phyloP scores from a whole-genome alignment of 2,888 invertebrate genomes.

The Noctua pronuba region DNA sequence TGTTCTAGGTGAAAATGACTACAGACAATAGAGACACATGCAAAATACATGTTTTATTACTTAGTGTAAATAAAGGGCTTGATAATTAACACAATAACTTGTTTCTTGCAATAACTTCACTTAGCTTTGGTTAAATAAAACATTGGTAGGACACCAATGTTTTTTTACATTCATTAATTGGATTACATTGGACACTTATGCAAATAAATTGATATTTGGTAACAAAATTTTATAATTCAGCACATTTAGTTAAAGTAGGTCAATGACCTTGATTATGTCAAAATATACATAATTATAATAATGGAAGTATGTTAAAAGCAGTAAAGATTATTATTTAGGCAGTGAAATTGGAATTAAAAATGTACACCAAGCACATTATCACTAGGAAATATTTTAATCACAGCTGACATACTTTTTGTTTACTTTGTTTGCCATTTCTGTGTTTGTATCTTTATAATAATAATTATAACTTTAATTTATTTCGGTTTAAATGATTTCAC shows the following conservation, averaged over 20 bases:
- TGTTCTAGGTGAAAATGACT: neutral
- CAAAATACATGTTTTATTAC: neutral
- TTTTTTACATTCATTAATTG: neutral
- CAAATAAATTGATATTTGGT: neutral
- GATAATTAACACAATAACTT: neutral
- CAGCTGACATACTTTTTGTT: constrained; percentile 78
- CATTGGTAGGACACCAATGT: neutral
- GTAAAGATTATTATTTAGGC: neutral
- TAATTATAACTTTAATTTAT: neutral
- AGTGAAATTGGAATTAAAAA: constrained; percentile 6
- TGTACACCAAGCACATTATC: constrained; percentile 4
- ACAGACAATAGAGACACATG: neutral
- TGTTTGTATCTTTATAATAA: neutral
- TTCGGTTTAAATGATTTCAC: neutral
- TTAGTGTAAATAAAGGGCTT: neutral
- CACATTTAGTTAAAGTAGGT: constrained; percentile 28
- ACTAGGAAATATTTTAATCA: constrained; percentile 62
- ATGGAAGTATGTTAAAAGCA: neutral
- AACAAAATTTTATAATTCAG: neutral
- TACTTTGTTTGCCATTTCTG: neutral
- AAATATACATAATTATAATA: constrained; percentile 7
- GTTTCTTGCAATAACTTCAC: neutral
- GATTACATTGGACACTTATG: neutral
- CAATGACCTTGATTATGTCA: constrained; percentile 34
- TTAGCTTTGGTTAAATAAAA: neutral